Base-by-base conservation (phyloP, 2,113 vertebrate genomes). In the Anser cygnoides region DNA sequence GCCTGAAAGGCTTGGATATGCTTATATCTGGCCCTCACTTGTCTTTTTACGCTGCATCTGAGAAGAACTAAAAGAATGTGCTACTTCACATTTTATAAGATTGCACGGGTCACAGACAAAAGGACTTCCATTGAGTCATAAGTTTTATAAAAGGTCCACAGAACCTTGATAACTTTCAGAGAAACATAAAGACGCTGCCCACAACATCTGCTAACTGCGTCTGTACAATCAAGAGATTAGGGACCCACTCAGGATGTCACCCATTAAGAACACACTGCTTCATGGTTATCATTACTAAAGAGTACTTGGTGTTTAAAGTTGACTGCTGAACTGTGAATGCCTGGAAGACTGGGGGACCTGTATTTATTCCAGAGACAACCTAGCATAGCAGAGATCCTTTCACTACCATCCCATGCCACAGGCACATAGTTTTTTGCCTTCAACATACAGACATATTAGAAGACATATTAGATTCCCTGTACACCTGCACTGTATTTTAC, bases 211-310 rank as follows among this genome's bases (percentile, higher is more conserved):
- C 20, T 13, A 76, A 68, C 10, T 4, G 6, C 21, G 29, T 29
- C 37, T n/a, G 37, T 59, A 31, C n/a, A 81, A 65, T 58, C 19
- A 13, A 3, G 26, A 41, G 13, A 25, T 63, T 52, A 84, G 1
- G 3, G 37, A 49, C 41, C 72, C 49, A 19, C 31, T 33, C 28
- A 78, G 19, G n/a, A 54, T 1, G 3, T 8, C 29, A 43, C 1
- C 66, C 7, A 0, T 35, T 19, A 23, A 57, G 5, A 66, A 52
- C 5, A 35, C 0, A 0, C 39, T 35, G 21, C 43, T 83, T 73
- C 72, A 35, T 2, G 4, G 43, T 39, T 70, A 43, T 22, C n/a
- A 59, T 52, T 43, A 52, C 55, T 80, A 74, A 76, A 29, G 1
- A 66, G 28, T 11, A 82, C 11, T 85, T 76, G 23, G 2, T 20